A percentile compares a stretch with the other conserved stretches of the same genome.
Conservation (phyloP, 2,113 vertebrate genomes). For the Pimephales promelas region DNA sequence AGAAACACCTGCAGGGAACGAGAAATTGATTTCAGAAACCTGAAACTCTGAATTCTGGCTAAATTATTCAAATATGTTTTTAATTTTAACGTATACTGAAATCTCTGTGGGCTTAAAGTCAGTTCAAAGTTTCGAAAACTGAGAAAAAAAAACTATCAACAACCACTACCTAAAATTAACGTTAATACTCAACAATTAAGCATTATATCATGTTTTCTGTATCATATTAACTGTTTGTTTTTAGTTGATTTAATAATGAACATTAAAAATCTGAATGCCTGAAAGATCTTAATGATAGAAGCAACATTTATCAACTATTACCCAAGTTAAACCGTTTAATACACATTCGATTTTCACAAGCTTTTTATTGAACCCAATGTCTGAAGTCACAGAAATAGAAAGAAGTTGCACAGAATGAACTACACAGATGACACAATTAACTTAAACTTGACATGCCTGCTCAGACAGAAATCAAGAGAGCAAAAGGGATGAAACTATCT, state of each 20-base stretch:
- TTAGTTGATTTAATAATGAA: too few relatives aligned
- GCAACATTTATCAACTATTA: background rate
- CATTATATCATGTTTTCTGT: too few relatives aligned
- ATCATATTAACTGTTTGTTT: too few relatives aligned
- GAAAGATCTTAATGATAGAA: background rate
- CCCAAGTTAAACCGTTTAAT: background rate
- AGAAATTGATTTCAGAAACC: constrained; percentile 40
- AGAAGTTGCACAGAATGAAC: background rate
- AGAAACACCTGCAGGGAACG: constrained; percentile 49
- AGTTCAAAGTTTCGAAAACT: background rate
- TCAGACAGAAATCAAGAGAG: background rate
- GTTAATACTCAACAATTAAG: too few relatives aligned
- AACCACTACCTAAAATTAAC: too few relatives aligned
- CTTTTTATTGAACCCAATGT: background rate
- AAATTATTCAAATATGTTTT: constrained; percentile 50
- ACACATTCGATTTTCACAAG: background rate
- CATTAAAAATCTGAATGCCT: background rate
- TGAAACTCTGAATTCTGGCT: constrained; percentile 32
- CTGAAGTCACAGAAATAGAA: background rate
- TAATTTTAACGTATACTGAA: constrained; percentile 13
- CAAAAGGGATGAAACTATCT: background rate
- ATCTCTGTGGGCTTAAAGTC: background rate
- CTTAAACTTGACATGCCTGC: background rate
- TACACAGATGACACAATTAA: background rate
- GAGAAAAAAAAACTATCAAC: too few relatives aligned